Evolutionary conservation across 2,113 vertebrate genomes (phyloP).

Genomic region (Cebidichthys violaceus): DNA sequence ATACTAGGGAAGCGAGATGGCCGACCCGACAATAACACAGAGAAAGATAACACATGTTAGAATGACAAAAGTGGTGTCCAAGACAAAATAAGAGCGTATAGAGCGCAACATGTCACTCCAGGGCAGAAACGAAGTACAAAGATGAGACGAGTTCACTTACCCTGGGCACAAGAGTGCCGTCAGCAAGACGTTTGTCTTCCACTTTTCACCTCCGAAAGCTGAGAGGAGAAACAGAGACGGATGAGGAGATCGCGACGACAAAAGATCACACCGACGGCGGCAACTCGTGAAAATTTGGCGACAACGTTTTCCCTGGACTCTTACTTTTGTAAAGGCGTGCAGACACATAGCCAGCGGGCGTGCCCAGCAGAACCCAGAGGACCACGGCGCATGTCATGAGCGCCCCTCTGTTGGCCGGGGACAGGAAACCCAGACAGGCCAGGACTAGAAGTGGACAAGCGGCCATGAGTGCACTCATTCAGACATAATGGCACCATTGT

Average conservation of each 20-base stretch:
- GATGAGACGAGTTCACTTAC: constrained; percentile 79
- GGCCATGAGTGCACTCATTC: constrained; percentile 2
- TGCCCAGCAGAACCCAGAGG: constrained; percentile 96
- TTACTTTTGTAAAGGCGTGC: constrained; percentile 88
- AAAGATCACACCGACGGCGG: background rate
- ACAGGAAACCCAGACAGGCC: constrained; percentile 98
- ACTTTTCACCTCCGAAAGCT: constrained; percentile 99
- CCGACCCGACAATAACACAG: constrained; percentile 2
- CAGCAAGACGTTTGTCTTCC: constrained; percentile 98
- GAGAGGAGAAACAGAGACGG: constrained; percentile 59
- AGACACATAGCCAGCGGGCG: constrained; percentile 96
- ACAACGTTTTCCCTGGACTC: background rate
- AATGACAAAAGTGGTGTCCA: too few species aligned
- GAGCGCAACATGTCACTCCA: background rate
- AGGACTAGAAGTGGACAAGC: constrained; percentile 85
- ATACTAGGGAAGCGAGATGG: constrained; percentile 82
- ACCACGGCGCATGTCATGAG: constrained; percentile 99
- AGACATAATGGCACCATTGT: background rate
- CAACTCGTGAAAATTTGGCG: background rate
- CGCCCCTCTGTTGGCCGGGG: constrained; percentile 96
- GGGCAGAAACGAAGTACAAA: background rate
- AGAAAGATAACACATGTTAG: background rate
- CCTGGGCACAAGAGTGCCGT: constrained; percentile 98
- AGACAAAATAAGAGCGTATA: background rate
- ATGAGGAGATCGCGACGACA: background rate